Base-by-base conservation (phyloP, 2,113 vertebrate species). In the Etia nguti region DNA sequence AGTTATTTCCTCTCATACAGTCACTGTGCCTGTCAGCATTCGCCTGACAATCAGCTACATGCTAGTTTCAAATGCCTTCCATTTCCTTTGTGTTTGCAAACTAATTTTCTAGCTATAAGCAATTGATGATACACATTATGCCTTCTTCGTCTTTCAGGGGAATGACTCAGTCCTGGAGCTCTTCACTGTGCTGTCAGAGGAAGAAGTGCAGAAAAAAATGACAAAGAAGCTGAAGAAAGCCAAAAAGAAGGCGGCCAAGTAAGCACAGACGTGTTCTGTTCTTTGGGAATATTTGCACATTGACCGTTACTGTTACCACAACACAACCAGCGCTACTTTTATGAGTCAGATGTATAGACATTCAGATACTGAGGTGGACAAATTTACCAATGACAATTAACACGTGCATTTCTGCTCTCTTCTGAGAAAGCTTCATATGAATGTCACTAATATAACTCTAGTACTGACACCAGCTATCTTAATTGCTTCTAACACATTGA, bases 221-320 rank as follows among this genome's bases (percentile, higher is more conserved):
- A 96, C 96, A 31, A 98, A 96, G 94, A 99, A 98, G 94, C 79
- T 96, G 85, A 99, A 98, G 92, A 99, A 97, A 94, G 98, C 97
- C 65, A 97, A 95, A 88, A 99, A 98, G 95, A 98, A 97, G 94
- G 97, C 97, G 3, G 73, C 90, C 4, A 94, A 93, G 94, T 96
- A 81, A 90, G 89, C 2, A 4, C 4, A 65, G 10, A 38, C n/a
- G 16, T 62, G 2, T 36, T n/a, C 0, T 62, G 59, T 36, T 62
- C 59, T 56, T 55, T 34, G 48, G 4, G 34, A 26, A 12, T 5
- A 1, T 36, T 38, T 15, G 20, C 34, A 38, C 6, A 7, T 65
- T 65, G 34, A 62, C 59, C n/a, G 18, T 36, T 62, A 7, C 59
- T 62, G 4, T 36, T 65, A n/a, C 60, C 59, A 62, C 31, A 6